A percentile compares a stretch with the other conserved stretches of the same genome.
Conservation (phyloP, 2,113 vertebrate species). For the Lepus timidus region DNA sequence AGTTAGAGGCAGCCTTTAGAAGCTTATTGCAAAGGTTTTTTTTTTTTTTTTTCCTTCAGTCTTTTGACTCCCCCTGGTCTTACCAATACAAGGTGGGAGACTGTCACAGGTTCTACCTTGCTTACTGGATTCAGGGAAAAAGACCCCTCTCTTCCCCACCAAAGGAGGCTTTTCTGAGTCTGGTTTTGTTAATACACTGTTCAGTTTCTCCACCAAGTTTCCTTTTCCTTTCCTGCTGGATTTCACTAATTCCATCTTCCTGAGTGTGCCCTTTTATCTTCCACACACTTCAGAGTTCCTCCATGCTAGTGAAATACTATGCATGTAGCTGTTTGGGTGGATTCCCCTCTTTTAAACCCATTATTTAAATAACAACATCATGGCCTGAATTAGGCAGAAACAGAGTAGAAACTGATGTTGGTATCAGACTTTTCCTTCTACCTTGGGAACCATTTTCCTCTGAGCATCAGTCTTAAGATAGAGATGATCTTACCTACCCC, state of each 20-base stretch:
- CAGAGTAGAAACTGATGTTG: not conserved
- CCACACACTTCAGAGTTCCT: not conserved
- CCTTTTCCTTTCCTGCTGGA: not conserved
- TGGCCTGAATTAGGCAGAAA: not conserved
- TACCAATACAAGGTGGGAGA: not conserved
- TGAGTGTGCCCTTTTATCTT: not conserved
- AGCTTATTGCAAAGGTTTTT: not conserved
- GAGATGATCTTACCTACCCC: constrained; percentile 19
- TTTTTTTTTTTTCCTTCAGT: not conserved
- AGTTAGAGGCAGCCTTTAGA: not conserved
- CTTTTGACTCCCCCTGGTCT: not conserved
- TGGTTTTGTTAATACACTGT: not conserved
- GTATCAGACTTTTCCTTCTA: constrained; percentile 31
- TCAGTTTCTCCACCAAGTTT: not conserved
- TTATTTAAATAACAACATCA: not conserved
- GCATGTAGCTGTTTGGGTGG: not conserved
- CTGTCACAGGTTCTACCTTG: not conserved
- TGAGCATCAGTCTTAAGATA: constrained; percentile 34
- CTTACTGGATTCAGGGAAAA: not conserved
- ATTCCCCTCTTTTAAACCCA: not conserved
- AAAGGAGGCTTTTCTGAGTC: not conserved
- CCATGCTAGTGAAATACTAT: not conserved
- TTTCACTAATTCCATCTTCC: not conserved
- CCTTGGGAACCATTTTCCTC: not conserved
- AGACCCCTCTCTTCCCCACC: not conserved